Evolutionary conservation across 2,113 vertebrate species (phyloP).

Genomic region (Oreochromis spilurus): DNA sequence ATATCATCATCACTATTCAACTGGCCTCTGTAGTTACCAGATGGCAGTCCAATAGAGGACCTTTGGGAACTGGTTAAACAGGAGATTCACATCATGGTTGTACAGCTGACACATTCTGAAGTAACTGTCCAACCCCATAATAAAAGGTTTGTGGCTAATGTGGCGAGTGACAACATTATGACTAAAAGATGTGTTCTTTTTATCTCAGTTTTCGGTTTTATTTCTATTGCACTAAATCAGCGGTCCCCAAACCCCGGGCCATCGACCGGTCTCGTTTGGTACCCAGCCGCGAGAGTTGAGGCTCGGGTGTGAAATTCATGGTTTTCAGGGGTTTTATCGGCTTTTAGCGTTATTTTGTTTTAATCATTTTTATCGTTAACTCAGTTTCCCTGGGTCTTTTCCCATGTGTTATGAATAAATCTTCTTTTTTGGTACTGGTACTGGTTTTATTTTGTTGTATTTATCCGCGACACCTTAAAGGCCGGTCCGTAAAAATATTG

Average conservation of each 20-base stretch:
- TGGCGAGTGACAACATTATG: not conserved
- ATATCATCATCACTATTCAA: not conserved
- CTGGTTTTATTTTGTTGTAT: not conserved
- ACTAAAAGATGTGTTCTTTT: not conserved
- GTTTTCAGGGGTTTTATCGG: not conserved
- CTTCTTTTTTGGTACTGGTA: not conserved
- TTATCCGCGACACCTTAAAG: not conserved
- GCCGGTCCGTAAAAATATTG: not conserved
- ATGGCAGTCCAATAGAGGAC: not conserved
- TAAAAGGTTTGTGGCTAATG: not conserved
- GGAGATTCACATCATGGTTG: not conserved
- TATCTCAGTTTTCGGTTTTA: not conserved
- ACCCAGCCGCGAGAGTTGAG: not conserved
- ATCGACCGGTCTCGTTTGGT: fast-evolving
- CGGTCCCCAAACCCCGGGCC: not conserved
- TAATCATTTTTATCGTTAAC: not conserved
- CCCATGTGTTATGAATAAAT: not conserved
- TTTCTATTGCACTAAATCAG: not conserved
- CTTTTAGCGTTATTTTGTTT: not conserved
- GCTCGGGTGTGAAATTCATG: not conserved
- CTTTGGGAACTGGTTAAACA: not conserved
- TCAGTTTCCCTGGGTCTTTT: not conserved
- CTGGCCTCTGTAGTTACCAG: not conserved
- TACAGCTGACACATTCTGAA: not conserved
- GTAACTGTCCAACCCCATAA: not conserved